Percentiles rank a stretch among this genome's conserved stretches.
phyloP scores from a whole-genome alignment of 2,797 vertebrate species.

The Fistularia tabacaria region DNA sequence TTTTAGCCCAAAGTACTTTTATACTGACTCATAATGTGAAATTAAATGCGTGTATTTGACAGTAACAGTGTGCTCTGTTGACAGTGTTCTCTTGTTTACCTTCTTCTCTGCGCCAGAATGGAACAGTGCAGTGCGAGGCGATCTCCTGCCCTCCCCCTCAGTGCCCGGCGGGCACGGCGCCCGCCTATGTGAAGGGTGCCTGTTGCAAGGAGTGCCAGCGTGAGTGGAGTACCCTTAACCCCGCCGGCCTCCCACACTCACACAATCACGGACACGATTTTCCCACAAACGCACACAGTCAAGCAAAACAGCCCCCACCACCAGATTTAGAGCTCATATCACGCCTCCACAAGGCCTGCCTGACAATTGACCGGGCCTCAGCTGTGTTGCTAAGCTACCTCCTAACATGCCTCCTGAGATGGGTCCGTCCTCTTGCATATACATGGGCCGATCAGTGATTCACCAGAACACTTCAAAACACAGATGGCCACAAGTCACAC shows the following conservation, averaged over 20 bases:
- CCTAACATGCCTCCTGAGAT: slow-evolving; percentile 67
- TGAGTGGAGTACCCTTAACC: slow-evolving; percentile 78
- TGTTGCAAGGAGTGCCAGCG: slow-evolving; percentile 95
- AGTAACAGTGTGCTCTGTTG: background rate
- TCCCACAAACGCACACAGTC: slow-evolving; percentile 13
- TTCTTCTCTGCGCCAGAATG: slow-evolving; percentile 79
- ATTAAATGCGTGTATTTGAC: too few species aligned
- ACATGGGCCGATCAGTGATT: slow-evolving; percentile 75
- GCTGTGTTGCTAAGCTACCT: slow-evolving; percentile 77
- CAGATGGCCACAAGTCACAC: slow-evolving; percentile 68
- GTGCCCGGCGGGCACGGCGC: slow-evolving; percentile 81
- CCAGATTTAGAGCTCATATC: slow-evolving; percentile 50
- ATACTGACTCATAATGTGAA: too few species aligned
- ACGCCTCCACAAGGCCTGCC: slow-evolving; percentile 63
- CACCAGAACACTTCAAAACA: slow-evolving; percentile 63
- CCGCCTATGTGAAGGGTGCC: slow-evolving; percentile 85
- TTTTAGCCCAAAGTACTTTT: too few species aligned
- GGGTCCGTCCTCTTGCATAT: slow-evolving; percentile 66
- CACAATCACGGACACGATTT: slow-evolving; percentile 38
- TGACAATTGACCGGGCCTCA: slow-evolving; percentile 71
- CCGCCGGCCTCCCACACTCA: slow-evolving; percentile 44
- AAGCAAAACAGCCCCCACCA: slow-evolving; percentile 25
- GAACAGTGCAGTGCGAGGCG: slow-evolving; percentile 87
- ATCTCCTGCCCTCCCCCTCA: slow-evolving; percentile 82
- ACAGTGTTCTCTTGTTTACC: too few species aligned